A percentile compares a stretch with the other conserved stretches of the same genome.
These are phyloP conservation scores for Chloroceryle inda DNA, from an alignment of 2,797 vertebrate species.

Conservation along the genomic window DNA sequence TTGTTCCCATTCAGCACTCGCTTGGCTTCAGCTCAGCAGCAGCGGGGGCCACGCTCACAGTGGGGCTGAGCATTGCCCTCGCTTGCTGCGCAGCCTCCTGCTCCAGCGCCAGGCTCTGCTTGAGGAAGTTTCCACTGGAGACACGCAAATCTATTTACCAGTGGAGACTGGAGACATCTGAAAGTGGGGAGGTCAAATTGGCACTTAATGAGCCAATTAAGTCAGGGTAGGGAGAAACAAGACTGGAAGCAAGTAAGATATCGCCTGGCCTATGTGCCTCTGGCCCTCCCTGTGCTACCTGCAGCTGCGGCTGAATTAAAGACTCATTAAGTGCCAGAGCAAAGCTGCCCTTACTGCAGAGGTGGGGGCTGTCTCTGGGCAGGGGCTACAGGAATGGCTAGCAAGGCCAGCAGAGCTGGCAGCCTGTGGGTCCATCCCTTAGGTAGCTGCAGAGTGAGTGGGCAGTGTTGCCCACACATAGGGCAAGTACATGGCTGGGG, in stretches of 20 bases:
- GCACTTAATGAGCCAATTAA: slow-evolving; percentile 38
- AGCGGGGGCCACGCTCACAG: fast-evolving
- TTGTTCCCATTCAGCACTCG: fast-evolving
- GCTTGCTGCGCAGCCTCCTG: background rate
- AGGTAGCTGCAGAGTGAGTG: background rate
- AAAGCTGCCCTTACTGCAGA: background rate
- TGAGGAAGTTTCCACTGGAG: background rate
- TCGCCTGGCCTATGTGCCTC: background rate
- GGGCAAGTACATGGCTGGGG: background rate
- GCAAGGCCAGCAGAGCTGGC: background rate
- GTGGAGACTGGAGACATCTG: slow-evolving; percentile 50
- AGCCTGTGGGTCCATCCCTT: background rate
- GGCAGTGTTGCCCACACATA: background rate
- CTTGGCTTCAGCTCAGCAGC: background rate
- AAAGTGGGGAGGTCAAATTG: slow-evolving; percentile 38
- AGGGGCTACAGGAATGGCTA: background rate
- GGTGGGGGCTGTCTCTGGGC: background rate
- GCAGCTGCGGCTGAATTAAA: background rate
- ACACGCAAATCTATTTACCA: slow-evolving; percentile 38
- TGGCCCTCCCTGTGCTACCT: background rate
- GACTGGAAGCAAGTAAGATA: background rate
- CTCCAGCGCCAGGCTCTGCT: background rate
- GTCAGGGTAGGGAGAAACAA: background rate
- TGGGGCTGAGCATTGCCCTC: fast-evolving
- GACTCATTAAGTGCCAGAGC: background rate